A percentile compares a stretch with the other conserved stretches of the same genome.
These are phyloP conservation scores for Dasypogon diadema DNA, from an alignment of 2,888 invertebrate genomes.

Conservation along the genomic window DNA sequence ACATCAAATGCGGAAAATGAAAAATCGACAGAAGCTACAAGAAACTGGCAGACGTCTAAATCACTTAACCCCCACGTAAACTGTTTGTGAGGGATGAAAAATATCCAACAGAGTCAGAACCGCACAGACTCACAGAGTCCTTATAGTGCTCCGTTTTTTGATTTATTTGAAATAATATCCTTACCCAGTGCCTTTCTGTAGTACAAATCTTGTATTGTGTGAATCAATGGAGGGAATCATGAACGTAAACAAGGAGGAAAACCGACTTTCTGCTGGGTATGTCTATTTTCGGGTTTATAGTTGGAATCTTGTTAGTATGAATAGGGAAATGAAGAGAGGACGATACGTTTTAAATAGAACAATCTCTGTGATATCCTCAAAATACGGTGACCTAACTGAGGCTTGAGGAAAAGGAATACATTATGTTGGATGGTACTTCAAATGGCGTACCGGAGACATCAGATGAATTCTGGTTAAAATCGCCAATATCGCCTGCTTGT, in stretches of 20 bases:
- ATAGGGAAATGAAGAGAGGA: no score
- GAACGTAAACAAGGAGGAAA: not conserved
- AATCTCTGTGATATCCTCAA: not conserved
- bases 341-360: not conserved
- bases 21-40: slow-evolving; percentile 39
- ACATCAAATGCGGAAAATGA: slow-evolving; percentile 36
- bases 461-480: not conserved
- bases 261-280: slow-evolving; percentile 1
- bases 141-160: not conserved
- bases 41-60: slow-evolving; percentile 45
- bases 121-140: not conserved
- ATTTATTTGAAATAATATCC: not conserved
- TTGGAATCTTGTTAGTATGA: not conserved
- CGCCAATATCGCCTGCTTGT: not conserved
- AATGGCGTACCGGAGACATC: not conserved
- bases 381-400: not conserved
- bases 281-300: slow-evolving; percentile 5
- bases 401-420: not conserved
- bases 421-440: not conserved
- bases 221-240: slow-evolving; percentile 5
- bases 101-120: not conserved
- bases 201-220: not conserved
- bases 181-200: not conserved
- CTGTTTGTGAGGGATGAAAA: not conserved
- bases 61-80: slow-evolving; percentile 49